These are phyloP conservation scores for Microctonus aethiopoides DNA, from an alignment of 2,888 invertebrate genomes.

Conservation along the genomic window DNA sequence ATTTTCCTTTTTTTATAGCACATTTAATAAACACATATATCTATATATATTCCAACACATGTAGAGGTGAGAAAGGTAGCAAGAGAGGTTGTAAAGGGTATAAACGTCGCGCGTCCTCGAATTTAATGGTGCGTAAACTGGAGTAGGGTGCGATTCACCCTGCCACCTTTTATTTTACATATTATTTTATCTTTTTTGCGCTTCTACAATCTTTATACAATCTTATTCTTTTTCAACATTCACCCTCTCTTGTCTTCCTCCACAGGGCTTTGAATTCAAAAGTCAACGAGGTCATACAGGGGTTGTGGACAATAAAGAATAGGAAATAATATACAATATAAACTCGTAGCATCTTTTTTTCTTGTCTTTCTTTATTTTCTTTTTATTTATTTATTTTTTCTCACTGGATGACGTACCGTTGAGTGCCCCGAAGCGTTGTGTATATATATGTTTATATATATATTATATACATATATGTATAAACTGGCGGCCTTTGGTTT, in stretches of 20 bases:
- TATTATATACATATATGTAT: not conserved
- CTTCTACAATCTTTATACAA: constrained; percentile 12
- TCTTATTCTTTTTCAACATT: not conserved
- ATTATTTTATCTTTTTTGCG: constrained; percentile 22
- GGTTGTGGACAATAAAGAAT: constrained; percentile 16
- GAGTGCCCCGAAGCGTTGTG: not conserved
- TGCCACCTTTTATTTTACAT: constrained; percentile 2
- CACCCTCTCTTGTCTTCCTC: not conserved
- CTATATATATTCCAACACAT: not conserved
- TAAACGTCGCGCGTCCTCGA: constrained; percentile 59
- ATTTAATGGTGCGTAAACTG: constrained; percentile 65
- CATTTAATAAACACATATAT: not conserved
- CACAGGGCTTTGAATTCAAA: not conserved
- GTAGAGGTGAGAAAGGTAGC: constrained; percentile 37
- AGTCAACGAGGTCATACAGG: constrained; percentile 29
- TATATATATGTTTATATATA: not conserved
- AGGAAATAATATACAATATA: not conserved
- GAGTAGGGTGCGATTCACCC: constrained; percentile 34
- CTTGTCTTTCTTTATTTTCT: not conserved
- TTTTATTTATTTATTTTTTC: not conserved
- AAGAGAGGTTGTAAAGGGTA: constrained; percentile 52
- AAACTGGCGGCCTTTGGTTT: constrained; percentile 20
- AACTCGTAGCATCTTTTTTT: constrained; percentile 16
- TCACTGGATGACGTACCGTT: not conserved
- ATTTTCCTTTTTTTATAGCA: too few relatives aligned